phyloP scores from a whole-genome alignment of 2,797 vertebrate genomes.

The Pangasius mekongensis region DNA sequence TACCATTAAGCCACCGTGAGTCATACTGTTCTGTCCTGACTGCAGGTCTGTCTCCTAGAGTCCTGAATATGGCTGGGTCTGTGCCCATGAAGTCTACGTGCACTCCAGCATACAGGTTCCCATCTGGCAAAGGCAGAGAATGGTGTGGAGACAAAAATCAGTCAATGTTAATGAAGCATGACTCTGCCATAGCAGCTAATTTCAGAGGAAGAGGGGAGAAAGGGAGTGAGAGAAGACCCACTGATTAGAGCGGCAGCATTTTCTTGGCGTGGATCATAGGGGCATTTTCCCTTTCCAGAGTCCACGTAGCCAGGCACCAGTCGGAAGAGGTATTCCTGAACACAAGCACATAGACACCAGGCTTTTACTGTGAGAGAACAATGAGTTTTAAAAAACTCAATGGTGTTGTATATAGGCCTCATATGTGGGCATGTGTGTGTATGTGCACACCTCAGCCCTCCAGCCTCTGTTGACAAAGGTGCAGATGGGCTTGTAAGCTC shows the following conservation, averaged over 20 bases:
- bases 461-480: slow-evolving; percentile 74
- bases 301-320: slow-evolving; percentile 70
- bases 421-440: neutral
- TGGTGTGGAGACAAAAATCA: slow-evolving; percentile 18
- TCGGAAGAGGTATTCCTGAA: slow-evolving; percentile 74
- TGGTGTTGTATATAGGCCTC: neutral
- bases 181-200: slow-evolving; percentile 1
- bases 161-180: slow-evolving; percentile 34
- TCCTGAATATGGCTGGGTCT: slow-evolving; percentile 74
- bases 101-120: slow-evolving; percentile 74
- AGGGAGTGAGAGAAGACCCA: slow-evolving; percentile 53
- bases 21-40: slow-evolving; percentile 76
- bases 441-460: slow-evolving; percentile 69
- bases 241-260: slow-evolving; percentile 71
- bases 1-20: slow-evolving; percentile 76
- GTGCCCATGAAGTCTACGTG: slow-evolving; percentile 78
- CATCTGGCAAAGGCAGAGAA: slow-evolving; percentile 61
- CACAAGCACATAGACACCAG: slow-evolving; percentile 21
- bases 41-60: slow-evolving; percentile 70
- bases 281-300: slow-evolving; percentile 74
- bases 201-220: slow-evolving; percentile 3
- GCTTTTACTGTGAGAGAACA: neutral
- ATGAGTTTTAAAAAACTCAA: neutral
- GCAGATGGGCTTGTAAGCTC: slow-evolving; percentile 74
- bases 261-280: slow-evolving; percentile 74